Conservation (phyloP, 2,888 invertebrate species). For the Pheosia tremula region DNA sequence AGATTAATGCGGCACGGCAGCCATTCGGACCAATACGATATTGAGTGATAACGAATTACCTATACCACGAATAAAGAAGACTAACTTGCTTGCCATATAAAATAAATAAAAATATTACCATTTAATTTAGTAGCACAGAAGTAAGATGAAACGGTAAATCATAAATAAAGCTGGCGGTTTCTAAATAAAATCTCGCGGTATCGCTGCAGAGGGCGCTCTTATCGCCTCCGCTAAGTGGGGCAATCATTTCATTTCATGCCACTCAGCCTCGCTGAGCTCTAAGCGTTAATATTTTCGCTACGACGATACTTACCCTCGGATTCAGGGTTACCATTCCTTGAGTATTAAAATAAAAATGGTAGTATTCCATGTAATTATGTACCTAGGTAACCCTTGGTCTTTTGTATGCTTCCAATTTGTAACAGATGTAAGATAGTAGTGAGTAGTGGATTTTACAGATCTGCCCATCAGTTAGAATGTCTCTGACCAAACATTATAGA, state of each 20-base stretch:
- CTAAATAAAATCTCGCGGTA: slow-evolving; percentile 33
- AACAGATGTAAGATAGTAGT: no score
- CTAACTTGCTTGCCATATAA: no score
- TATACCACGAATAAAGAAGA: no score
- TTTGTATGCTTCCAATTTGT: no score
- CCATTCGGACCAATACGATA: no score
- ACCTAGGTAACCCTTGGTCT: background rate
- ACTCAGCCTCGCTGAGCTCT: slow-evolving; percentile 43
- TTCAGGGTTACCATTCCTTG: slow-evolving; percentile 24
- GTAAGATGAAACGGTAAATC: background rate
- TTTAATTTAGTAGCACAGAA: background rate
- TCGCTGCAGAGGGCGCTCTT: slow-evolving; percentile 37
- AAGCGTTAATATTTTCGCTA: slow-evolving; percentile 53
- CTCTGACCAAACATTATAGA: no score
- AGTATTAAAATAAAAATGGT: background rate
- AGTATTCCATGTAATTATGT: no score
- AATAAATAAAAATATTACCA: no score
- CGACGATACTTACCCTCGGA: slow-evolving; percentile 27
- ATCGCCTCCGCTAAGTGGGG: slow-evolving; percentile 50
- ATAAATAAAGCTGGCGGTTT: background rate
- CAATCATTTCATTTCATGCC: slow-evolving; percentile 56
- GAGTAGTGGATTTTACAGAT: no score
- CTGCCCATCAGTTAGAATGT: no score
- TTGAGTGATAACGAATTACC: no score
- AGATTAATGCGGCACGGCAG: no score